Percentiles rank a stretch among this genome's conserved stretches.
Evolutionary conservation across 23 tunicate species (phyloP).

Genomic region (Styela clava): DNA sequence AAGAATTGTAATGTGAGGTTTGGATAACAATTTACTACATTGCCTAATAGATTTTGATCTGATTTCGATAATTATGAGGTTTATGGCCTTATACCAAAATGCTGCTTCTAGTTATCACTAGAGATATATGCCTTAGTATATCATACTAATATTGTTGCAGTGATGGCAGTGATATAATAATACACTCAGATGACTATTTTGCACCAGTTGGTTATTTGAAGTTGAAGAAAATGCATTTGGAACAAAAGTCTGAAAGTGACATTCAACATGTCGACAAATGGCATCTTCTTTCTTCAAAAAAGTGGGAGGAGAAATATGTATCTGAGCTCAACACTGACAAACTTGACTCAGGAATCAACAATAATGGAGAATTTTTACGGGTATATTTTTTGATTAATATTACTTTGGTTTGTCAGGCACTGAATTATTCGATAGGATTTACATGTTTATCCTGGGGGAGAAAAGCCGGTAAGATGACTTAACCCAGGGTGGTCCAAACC

Average conservation of each 20-base stretch:
- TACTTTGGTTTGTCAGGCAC: neutral
- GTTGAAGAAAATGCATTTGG: slow-evolving; percentile 50
- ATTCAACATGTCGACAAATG: neutral
- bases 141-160: slow-evolving; percentile 23
- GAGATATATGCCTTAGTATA: too few species aligned
- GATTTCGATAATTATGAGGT: neutral
- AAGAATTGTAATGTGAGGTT: slow-evolving; percentile 57
- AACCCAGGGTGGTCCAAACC: too few species aligned
- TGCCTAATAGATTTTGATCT: neutral
- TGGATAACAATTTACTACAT: too few species aligned
- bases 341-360: neutral
- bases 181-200: slow-evolving; percentile 81
- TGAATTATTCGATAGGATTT: neutral
- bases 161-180: slow-evolving; percentile 60
- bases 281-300: slow-evolving; percentile 17
- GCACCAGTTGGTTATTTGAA: slow-evolving; percentile 72
- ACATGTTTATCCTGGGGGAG: too few species aligned
- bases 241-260: slow-evolving; percentile 31
- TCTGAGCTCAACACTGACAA: neutral
- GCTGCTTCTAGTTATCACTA: too few species aligned
- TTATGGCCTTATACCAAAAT: too few species aligned
- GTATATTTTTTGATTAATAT: too few species aligned
- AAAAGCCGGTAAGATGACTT: too few species aligned
- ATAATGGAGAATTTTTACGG: too few species aligned
- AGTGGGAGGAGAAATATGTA: neutral